These are phyloP conservation scores for Artibeus lituratus DNA, from an alignment of 2,797 vertebrate species.

Conservation along the genomic window DNA sequence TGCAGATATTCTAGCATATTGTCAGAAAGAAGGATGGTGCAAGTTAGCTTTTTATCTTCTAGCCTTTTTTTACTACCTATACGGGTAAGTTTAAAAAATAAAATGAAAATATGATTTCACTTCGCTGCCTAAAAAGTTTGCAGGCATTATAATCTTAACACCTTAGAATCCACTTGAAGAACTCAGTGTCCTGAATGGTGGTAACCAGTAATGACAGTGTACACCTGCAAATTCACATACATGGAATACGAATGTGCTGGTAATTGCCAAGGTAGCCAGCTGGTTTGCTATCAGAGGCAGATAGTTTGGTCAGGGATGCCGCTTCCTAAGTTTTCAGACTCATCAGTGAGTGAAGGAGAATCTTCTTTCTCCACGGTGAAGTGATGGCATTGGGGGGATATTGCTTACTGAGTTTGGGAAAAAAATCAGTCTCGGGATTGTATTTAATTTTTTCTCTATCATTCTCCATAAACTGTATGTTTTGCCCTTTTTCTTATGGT, in stretches of 20 bases:
- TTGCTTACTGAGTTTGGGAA: background rate
- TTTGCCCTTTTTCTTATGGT: background rate
- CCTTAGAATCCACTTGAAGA: background rate
- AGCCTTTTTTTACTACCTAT: slow-evolving; percentile 99
- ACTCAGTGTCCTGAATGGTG: background rate
- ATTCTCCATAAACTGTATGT: background rate
- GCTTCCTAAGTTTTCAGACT: background rate
- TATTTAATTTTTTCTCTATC: background rate
- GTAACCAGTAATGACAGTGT: background rate
- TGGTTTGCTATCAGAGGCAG: background rate
- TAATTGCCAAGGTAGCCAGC: background rate
- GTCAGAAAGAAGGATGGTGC: slow-evolving; percentile 99
- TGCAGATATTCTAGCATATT: slow-evolving; percentile 98
- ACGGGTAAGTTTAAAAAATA: slow-evolving; percentile 89
- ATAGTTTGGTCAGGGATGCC: background rate
- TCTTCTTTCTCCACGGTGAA: background rate
- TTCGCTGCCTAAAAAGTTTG: background rate
- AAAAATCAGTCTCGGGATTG: background rate
- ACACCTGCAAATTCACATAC: background rate
- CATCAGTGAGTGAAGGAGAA: background rate
- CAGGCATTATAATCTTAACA: background rate
- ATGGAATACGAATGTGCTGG: too few relatives aligned
- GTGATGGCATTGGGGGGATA: background rate
- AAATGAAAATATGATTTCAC: background rate
- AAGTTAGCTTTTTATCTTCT: slow-evolving; percentile 99